These are phyloP conservation scores for Avahi laniger DNA, from an alignment of 2,797 vertebrate species.

Conservation along the genomic window DNA sequence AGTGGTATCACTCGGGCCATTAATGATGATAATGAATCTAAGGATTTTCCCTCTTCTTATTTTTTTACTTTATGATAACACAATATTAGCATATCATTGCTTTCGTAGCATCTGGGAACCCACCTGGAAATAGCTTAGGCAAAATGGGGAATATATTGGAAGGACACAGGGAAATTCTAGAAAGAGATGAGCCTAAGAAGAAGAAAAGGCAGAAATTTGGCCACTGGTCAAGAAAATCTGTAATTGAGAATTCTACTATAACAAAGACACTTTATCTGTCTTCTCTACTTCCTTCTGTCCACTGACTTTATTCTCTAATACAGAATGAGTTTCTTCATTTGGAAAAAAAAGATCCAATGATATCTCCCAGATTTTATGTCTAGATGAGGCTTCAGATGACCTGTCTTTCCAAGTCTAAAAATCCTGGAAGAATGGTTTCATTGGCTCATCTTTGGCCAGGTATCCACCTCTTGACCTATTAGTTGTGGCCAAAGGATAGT, in stretches of 20 bases:
- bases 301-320: not conserved
- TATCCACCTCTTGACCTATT: not conserved
- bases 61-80: constrained; percentile 11
- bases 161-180: not conserved
- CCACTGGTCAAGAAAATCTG: not conserved
- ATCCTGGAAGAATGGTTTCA: constrained; percentile 17
- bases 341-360: not conserved
- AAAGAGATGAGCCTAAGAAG: not conserved
- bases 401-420: not conserved
- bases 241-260: not conserved
- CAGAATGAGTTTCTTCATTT: not conserved
- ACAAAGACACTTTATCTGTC: not conserved
- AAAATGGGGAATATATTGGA: not conserved
- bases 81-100: not conserved
- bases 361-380: not conserved
- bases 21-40: not conserved
- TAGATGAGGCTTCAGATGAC: not conserved
- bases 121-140: constrained; percentile 8
- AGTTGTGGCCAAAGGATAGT: not conserved
- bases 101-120: not conserved
- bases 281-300: not conserved
- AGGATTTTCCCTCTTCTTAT: not conserved
- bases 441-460: not conserved
- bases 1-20: not conserved
- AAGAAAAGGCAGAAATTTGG: constrained; percentile 33